phyloP scores from a whole-genome alignment of 2,113 vertebrate species.

The Irena cyanogastra region DNA sequence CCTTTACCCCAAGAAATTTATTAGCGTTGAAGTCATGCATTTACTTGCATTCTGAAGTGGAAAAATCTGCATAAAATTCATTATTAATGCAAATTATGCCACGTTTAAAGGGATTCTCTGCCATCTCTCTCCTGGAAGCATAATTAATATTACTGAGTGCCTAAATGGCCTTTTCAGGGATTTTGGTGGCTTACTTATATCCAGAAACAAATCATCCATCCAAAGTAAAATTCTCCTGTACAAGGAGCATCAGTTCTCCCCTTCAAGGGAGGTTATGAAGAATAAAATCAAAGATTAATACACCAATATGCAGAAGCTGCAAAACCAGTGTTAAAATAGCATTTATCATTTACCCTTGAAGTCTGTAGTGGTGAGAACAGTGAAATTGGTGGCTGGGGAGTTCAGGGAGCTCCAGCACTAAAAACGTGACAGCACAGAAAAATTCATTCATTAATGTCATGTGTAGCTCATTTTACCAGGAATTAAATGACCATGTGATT shows the following conservation, averaged over 20 bases:
- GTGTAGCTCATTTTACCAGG: not conserved
- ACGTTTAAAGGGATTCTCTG: not conserved
- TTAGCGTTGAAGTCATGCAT: not conserved
- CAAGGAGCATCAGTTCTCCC: not conserved
- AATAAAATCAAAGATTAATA: not conserved
- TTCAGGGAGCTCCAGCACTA: not conserved
- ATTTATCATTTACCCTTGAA: not conserved
- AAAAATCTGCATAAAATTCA: not conserved
- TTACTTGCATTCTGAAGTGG: not conserved
- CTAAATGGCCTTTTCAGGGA: not conserved
- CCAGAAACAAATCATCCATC: not conserved
- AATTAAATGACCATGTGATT: not conserved
- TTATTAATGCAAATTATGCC: not conserved
- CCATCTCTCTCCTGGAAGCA: not conserved
- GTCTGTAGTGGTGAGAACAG: not conserved
- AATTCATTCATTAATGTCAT: not conserved
- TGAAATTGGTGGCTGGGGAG: not conserved
- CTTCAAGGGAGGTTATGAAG: not conserved
- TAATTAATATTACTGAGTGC: not conserved
- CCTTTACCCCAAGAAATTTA: not conserved
- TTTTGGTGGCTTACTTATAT: not conserved
- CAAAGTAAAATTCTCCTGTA: not conserved
- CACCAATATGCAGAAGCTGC: not conserved
- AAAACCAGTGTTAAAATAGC: not conserved
- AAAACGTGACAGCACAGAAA: not conserved